Evolutionary conservation across 2,888 invertebrate genomes (phyloP).

Genomic region (Iphiclides podalirius): DNA sequence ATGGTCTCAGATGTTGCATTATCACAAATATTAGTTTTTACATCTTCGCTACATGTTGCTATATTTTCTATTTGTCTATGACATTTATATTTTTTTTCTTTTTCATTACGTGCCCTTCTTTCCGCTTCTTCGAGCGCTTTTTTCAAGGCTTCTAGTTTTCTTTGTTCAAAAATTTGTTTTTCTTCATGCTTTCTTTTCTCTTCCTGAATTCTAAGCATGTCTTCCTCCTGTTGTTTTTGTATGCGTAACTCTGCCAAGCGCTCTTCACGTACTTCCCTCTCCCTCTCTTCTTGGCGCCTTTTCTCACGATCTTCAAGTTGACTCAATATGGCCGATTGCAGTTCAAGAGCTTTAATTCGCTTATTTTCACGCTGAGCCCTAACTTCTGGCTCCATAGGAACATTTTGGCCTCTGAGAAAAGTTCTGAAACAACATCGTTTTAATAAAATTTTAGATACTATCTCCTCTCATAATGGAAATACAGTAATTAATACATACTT

Average conservation of each 20-base stretch:
- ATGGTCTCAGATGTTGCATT: conserved; percentile 37
- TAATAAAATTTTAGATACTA: background rate
- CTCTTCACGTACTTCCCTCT: conserved; percentile 87
- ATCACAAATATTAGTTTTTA: conserved; percentile 42
- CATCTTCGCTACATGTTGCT: conserved; percentile 35
- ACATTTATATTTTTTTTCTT: conserved; percentile 71
- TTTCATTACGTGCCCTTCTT: conserved; percentile 84
- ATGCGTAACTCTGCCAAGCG: conserved; percentile 89
- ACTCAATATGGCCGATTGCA: conserved; percentile 91
- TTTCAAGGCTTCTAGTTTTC: conserved; percentile 86
- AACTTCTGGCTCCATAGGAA: conserved; percentile 88
- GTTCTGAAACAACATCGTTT: conserved; percentile 64
- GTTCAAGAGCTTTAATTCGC: conserved; percentile 90
- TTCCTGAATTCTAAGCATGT: conserved; percentile 84
- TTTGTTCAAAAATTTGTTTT: conserved; percentile 85
- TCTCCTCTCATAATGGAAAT: too few species aligned
- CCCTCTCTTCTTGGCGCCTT: conserved; percentile 87
- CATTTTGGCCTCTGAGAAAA: conserved; percentile 92
- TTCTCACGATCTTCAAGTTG: conserved; percentile 92
- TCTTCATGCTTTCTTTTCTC: conserved; percentile 84
- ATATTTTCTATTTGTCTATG: conserved; percentile 48
- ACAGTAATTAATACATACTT: conserved; percentile 49
- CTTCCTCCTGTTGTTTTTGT: conserved; percentile 85
- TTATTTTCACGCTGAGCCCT: conserved; percentile 90
- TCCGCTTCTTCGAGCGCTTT: conserved; percentile 90